Percentiles rank a stretch among this genome's conserved stretches.
phyloP scores from a whole-genome alignment of 2,113 vertebrate species.

The Anhinga rufa region DNA sequence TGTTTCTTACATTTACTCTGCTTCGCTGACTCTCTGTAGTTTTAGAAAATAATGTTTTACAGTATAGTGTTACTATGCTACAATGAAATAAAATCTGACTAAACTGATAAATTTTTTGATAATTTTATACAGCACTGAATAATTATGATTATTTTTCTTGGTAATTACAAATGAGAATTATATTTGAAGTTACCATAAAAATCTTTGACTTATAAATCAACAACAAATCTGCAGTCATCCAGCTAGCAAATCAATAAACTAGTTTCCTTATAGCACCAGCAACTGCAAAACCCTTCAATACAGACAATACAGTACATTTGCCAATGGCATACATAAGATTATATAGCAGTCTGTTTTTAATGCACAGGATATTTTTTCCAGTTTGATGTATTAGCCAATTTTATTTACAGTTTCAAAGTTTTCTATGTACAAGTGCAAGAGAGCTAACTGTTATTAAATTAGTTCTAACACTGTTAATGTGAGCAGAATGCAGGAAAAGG shows the following conservation, averaged over 20 bases:
- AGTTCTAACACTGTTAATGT: background rate
- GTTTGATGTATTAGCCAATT: background rate
- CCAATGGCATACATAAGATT: constrained; percentile 36
- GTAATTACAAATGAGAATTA: constrained; percentile 52
- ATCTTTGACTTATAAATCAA: constrained; percentile 37
- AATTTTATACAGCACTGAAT: constrained; percentile 8
- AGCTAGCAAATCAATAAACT: constrained; percentile 16
- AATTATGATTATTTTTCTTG: constrained; percentile 42
- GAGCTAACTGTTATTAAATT: constrained; percentile 1
- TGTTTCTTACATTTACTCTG: background rate
- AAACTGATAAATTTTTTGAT: background rate
- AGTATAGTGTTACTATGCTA: background rate
- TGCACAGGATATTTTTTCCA: background rate
- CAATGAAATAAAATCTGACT: constrained; percentile 24
- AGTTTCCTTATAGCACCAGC: constrained; percentile 42
- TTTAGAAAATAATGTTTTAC: constrained; percentile 21
- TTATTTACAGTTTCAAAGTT: constrained; percentile 31
- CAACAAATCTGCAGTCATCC: constrained; percentile 15
- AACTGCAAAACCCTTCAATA: constrained; percentile 25
- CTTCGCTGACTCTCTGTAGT: background rate
- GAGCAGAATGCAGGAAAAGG: background rate
- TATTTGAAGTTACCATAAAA: constrained; percentile 44
- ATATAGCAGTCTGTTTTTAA: background rate
- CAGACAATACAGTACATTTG: constrained; percentile 18
- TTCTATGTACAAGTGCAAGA: constrained; percentile 10